Evolutionary conservation across 35 echinoderm and acorn worm species (phyloP), one percentile per base, ranked within the genome.

Genomic region (Ophioderma brevispina): DNA sequence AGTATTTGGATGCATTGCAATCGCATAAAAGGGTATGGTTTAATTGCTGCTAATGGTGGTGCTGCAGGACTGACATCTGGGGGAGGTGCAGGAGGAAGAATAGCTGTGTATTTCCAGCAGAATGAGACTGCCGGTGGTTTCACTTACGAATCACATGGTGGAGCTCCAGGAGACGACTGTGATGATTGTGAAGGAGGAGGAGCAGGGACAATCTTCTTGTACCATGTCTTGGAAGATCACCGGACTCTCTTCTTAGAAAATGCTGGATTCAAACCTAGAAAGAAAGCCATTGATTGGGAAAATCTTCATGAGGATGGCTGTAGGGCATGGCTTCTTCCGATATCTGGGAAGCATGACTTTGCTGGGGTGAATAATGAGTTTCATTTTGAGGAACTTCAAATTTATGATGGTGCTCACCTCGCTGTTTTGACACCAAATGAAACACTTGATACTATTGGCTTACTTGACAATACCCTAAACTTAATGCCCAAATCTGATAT

Each of bases 1-100:
- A 97, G 95, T 64, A 97, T 97, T 14, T 97, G 95, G 95, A 97
- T 97, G 95, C 90, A 97, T 55, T 93, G 91, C 79, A 87, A 94
- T 55, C 79, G 76, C 17, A 97, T 97, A 55, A 97, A 90, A 84
- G 95, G 95, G 8, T 97, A 97, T 76, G 95, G 95, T 43, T 82
- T 88, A 1, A 97, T 97, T 39, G 55, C 87, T 36, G 59, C 89
- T 37, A 97, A 97, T 88, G 95, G 95, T 76, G 95, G 95, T 63
- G 64, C 79, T 1, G 95, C 83, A 39, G 88, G 43, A 0, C 46
- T 82, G 17, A 34, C 90, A 23, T 90, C 91, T 33, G 95, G 95
- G 42, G 95, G 95, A 75, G 95, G 95, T 64, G 91, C 95, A 13
- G 95, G 91, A 36, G 95, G 95, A 37, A 81, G 95, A 40, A 83